Conservation (phyloP, 2,113 vertebrate species). For the Leptosomus discolor region DNA sequence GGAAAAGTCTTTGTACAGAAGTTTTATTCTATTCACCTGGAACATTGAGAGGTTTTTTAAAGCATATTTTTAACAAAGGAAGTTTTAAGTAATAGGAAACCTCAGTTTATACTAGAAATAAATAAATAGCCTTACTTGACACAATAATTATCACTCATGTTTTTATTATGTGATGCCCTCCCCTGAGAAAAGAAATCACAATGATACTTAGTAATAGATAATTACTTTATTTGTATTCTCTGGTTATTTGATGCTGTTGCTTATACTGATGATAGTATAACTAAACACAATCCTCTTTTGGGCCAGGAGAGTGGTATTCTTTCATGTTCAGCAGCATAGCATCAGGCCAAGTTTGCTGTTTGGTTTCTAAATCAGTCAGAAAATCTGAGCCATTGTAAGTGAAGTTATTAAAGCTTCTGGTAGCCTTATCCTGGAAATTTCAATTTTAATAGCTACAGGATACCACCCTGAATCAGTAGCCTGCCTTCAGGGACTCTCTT, state of each 20-base stretch:
- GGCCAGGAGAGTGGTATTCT: background rate
- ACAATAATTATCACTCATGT: fast-evolving
- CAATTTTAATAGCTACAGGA: background rate
- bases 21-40: background rate
- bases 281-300: background rate
- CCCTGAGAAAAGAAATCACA: background rate
- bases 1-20: background rate
- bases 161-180: background rate
- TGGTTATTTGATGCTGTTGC: background rate
- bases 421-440: background rate
- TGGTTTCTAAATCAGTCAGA: background rate
- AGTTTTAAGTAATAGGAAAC: background rate
- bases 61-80: background rate
- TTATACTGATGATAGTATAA: background rate
- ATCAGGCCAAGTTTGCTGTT: background rate
- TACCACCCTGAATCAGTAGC: background rate
- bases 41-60: fast-evolving
- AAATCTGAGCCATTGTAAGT: background rate
- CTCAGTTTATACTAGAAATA: background rate
- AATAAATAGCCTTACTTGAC: background rate
- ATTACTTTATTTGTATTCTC: background rate
- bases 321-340: background rate
- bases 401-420: background rate
- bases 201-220: background rate
- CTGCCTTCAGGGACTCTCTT: background rate